phyloP scores from a whole-genome alignment of 2,113 vertebrate species.

The Malurus melanocephalus region DNA sequence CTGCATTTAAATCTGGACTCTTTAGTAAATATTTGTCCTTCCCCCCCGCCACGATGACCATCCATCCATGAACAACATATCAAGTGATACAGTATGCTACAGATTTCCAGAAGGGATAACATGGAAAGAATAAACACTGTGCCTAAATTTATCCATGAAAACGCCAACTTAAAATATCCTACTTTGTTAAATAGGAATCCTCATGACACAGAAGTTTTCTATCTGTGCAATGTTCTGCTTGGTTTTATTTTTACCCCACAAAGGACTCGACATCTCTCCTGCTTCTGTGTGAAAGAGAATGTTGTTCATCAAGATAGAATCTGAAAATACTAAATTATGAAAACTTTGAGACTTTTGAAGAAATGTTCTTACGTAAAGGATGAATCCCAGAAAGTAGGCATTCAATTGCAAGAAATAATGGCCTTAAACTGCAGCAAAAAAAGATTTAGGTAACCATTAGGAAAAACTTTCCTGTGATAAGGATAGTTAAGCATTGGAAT shows the following conservation, averaged over 20 bases:
- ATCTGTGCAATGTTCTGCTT: background rate
- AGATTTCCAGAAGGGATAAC: background rate
- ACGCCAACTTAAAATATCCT: background rate
- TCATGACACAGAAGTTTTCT: background rate
- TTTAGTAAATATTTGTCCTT: background rate
- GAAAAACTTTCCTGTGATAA: background rate
- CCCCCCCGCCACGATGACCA: too few species aligned
- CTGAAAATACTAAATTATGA: background rate
- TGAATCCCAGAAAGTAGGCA: background rate
- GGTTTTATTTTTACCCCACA: background rate
- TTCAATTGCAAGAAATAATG: constrained; percentile 21
- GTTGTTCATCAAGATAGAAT: background rate
- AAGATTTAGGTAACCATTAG: constrained; percentile 18
- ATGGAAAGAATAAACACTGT: background rate
- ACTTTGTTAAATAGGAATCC: background rate
- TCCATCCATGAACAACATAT: background rate
- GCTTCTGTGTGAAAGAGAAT: background rate
- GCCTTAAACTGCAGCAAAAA: background rate
- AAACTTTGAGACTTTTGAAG: constrained; percentile 14
- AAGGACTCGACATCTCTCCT: background rate
- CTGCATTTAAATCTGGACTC: background rate
- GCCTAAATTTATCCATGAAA: background rate
- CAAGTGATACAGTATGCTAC: background rate
- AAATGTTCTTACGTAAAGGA: background rate
- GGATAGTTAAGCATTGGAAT: constrained; percentile 6